Evolutionary conservation across 1,140 invertebrate species (phyloP).

Genomic region (Aphis craccivora): DNA sequence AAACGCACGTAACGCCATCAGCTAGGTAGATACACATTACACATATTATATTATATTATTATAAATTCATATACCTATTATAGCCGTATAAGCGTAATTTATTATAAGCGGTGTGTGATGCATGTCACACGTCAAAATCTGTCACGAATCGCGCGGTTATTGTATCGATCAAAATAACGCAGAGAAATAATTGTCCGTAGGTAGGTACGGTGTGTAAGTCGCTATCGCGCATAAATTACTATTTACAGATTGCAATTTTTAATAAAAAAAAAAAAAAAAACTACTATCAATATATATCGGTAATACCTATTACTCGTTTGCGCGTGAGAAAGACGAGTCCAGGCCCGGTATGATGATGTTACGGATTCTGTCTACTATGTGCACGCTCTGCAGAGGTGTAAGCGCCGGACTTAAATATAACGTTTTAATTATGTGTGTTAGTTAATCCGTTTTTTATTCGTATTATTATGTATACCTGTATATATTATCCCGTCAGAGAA

Average conservation of each 20-base stretch:
- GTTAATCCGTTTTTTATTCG: not conserved
- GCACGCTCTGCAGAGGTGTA: too few species aligned
- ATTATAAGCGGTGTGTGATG: not conserved
- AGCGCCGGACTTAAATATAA: too few species aligned
- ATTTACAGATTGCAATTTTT: not conserved
- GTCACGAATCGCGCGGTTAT: not conserved
- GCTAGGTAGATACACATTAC: not conserved
- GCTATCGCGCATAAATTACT: too few species aligned
- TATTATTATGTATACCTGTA: not conserved
- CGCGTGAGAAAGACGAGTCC: not conserved
- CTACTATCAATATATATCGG: not conserved
- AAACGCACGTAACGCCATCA: not conserved
- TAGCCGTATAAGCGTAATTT: not conserved
- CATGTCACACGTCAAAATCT: not conserved
- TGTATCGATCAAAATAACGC: not conserved
- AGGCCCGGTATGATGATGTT: too few species aligned
- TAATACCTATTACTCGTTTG: not conserved
- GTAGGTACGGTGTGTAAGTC: not conserved
- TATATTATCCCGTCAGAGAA: not conserved
- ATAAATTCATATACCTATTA: not conserved
- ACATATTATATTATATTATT: too few species aligned
- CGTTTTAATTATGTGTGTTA: not conserved
- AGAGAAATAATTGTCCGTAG: not conserved
- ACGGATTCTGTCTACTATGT: too few species aligned
- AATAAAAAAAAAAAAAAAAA: not conserved